Evolutionary conservation across 1,140 invertebrate species (phyloP).

Genomic region (Argopecten irradians): DNA sequence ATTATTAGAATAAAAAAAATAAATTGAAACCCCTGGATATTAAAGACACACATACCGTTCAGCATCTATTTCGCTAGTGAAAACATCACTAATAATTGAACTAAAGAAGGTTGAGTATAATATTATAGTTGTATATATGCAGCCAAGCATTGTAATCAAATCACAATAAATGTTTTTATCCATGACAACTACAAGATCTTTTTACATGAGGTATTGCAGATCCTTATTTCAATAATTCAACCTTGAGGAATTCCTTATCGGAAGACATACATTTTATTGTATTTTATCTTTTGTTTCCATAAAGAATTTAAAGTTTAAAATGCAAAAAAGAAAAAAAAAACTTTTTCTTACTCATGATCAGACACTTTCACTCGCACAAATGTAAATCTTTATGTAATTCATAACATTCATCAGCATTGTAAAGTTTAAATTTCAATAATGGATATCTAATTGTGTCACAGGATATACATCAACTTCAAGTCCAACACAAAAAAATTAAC

Average conservation of each 20-base stretch:
- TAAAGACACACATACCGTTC: neutral
- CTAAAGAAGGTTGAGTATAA: neutral
- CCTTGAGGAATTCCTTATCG: neutral
- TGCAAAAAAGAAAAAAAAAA: neutral
- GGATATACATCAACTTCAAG: neutral
- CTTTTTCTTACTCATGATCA: neutral
- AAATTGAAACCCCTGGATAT: no score
- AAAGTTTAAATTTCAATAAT: neutral
- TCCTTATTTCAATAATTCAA: neutral
- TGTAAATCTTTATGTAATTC: no score
- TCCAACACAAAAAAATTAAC: neutral
- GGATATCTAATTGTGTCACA: neutral
- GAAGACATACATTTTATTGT: neutral
- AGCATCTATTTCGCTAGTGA: neutral
- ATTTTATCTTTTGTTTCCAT: no score
- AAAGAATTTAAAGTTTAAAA: neutral
- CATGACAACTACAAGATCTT: constrained; percentile 2
- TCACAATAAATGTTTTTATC: neutral
- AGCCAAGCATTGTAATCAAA: neutral
- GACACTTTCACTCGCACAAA: neutral
- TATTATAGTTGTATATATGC: no score
- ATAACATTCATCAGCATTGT: neutral
- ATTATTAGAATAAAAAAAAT: no score
- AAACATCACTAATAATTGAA: neutral
- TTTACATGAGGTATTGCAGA: constrained; percentile 21